phyloP scores from a whole-genome alignment of 2,888 invertebrate genomes.

The Phalera bucephala region DNA sequence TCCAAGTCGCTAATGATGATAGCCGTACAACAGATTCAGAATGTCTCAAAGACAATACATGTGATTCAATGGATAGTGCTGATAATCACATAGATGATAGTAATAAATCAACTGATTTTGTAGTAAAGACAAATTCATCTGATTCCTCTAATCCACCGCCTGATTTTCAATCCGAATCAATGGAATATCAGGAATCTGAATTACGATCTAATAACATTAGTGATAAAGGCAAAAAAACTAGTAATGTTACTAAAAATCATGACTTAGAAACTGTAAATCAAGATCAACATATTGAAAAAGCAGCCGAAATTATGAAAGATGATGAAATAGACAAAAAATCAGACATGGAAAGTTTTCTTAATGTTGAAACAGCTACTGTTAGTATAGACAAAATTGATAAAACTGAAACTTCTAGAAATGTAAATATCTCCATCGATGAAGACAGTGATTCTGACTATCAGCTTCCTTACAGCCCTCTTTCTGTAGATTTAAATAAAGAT shows the following conservation, averaged over 20 bases:
- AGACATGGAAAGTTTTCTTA: neutral
- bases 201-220: neutral
- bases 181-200: neutral
- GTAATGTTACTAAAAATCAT: neutral
- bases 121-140: neutral
- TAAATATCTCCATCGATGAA: constrained; percentile 17
- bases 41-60: constrained; percentile 6
- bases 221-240: too few species aligned
- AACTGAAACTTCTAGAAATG: constrained; percentile 2
- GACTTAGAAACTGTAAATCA: neutral
- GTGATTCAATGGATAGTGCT: constrained; percentile 7
- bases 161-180: too few species aligned
- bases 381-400: neutral
- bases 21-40: neutral
- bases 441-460: constrained; percentile 11
- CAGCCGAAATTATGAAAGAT: neutral
- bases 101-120: neutral
- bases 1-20: neutral
- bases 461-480: constrained; percentile 11
- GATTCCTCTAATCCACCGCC: too few species aligned
- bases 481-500: constrained; percentile 14
- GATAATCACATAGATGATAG: neutral
- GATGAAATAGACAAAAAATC: neutral
- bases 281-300: neutral
- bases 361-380: neutral